Percentiles rank a stretch among this genome's conserved stretches.
phyloP scores from a whole-genome alignment of 64 coral and sea anemone species.

The Platygyra sinensis region DNA sequence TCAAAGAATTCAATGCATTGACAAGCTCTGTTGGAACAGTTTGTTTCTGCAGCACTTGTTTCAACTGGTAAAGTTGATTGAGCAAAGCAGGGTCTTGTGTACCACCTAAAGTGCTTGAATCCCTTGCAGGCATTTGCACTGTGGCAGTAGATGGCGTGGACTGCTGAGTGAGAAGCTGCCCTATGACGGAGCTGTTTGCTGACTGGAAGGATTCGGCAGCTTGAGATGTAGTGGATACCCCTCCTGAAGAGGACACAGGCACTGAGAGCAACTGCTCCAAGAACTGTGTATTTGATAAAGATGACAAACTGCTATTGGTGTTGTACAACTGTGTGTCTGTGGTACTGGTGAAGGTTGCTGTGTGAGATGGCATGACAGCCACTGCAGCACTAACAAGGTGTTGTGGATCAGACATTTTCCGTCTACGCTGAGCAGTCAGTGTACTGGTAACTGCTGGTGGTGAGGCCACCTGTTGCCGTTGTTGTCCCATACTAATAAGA shows the following conservation, averaged over 20 bases:
- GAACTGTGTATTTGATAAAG: not conserved
- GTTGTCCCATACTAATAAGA: constrained; percentile 54
- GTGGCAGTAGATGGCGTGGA: not conserved
- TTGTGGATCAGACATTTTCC: constrained; percentile 36
- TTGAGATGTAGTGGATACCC: not conserved
- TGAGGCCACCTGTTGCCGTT: constrained; percentile 13
- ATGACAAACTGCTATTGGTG: not conserved
- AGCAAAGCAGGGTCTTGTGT: constrained; percentile 43
- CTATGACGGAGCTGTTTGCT: constrained; percentile 13
- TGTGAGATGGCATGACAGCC: not conserved
- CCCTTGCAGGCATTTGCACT: not conserved
- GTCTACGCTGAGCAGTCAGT: not conserved
- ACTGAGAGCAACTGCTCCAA: constrained; percentile 30
- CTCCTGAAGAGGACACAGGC: not conserved
- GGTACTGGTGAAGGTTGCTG: not conserved
- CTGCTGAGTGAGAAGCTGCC: constrained; percentile 38
- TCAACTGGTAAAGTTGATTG: constrained; percentile 31
- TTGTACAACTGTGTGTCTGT: constrained; percentile 2
- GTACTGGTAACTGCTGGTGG: not conserved
- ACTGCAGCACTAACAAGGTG: not conserved
- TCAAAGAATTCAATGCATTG: constrained; percentile 24
- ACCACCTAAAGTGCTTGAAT: not conserved
- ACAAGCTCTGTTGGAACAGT: constrained; percentile 13
- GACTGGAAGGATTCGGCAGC: constrained; percentile 9
- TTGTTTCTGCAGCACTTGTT: constrained; percentile 43